phyloP scores from a whole-genome alignment of 2,888 invertebrate species.

The Nycteola revayana region DNA sequence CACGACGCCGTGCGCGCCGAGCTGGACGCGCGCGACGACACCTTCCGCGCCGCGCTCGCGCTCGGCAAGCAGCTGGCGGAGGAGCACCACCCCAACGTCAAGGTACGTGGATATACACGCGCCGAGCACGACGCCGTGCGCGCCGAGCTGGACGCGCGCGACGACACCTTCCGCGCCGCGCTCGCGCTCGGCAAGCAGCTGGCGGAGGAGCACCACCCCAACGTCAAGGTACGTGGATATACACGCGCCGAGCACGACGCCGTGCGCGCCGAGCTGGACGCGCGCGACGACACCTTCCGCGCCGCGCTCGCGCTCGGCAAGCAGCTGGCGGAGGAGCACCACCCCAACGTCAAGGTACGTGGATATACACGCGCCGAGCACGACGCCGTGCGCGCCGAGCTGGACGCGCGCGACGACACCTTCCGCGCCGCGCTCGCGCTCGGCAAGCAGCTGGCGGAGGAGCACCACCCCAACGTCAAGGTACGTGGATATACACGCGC shows the following conservation, averaged over 20 bases:
- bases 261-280: conserved; percentile 46
- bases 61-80: conserved; percentile 92
- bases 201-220: conserved; percentile 90
- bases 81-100: conserved; percentile 84
- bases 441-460: conserved; percentile 92
- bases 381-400: conserved; percentile 60
- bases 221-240: conserved; percentile 1
- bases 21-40: conserved; percentile 45
- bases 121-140: conserved; percentile 83
- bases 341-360: conserved; percentile 67
- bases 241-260: conserved; percentile 86
- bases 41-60: conserved; percentile 86
- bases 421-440: conserved; percentile 85
- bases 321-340: conserved; percentile 91
- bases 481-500: conserved; percentile 77
- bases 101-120: conserved; percentile 63
- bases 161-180: conserved; percentile 83
- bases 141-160: conserved; percentile 39
- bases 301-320: conserved; percentile 89
- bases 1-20: conserved; percentile 66
- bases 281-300: conserved; percentile 75
- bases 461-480: conserved; percentile 84
- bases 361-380: conserved; percentile 84
- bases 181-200: conserved; percentile 90
- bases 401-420: conserved; percentile 60